Percentiles rank a stretch among this genome's conserved stretches.
Conservation (phyloP, 2,113 vertebrate genomes). For the Syngnathoides biaculeatus region DNA sequence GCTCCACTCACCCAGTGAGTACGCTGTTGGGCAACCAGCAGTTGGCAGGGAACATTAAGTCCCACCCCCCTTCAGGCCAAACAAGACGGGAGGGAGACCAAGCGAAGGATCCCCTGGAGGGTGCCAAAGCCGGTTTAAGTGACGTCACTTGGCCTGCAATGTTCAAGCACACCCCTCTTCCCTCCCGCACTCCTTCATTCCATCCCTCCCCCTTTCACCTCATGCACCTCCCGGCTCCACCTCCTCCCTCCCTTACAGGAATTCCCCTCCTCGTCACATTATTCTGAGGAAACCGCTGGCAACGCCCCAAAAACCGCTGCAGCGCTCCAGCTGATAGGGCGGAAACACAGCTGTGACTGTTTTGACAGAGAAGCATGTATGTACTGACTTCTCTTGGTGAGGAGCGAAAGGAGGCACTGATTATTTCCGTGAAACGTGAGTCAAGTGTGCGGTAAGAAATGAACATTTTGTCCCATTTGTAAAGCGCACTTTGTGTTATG, state of each 20-base stretch:
- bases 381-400: constrained; percentile 32
- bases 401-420: constrained; percentile 23
- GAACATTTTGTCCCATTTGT: constrained; percentile 36
- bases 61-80: constrained; percentile 29
- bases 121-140: constrained; percentile 54
- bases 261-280: constrained; percentile 71
- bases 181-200: background rate
- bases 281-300: constrained; percentile 56
- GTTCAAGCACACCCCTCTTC: constrained; percentile 30
- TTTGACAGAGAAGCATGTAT: constrained; percentile 42
- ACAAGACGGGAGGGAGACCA: constrained; percentile 17
- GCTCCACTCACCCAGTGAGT: constrained; percentile 14
- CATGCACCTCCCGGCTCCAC: background rate
- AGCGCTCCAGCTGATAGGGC: constrained; percentile 58
- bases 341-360: constrained; percentile 46
- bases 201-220: background rate
- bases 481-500: constrained; percentile 15
- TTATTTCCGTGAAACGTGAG: constrained; percentile 22
- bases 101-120: constrained; percentile 54
- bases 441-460: constrained; percentile 27
- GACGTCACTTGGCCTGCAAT: constrained; percentile 53
- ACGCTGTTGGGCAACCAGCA: constrained; percentile 43
- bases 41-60: constrained; percentile 28
- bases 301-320: constrained; percentile 37
- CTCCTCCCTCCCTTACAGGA: constrained; percentile 55